Percentiles rank a stretch among this genome's conserved stretches.
Evolutionary conservation across 2,888 invertebrate genomes (phyloP).

Genomic region (Ashinkailepas kermadecensis): DNA sequence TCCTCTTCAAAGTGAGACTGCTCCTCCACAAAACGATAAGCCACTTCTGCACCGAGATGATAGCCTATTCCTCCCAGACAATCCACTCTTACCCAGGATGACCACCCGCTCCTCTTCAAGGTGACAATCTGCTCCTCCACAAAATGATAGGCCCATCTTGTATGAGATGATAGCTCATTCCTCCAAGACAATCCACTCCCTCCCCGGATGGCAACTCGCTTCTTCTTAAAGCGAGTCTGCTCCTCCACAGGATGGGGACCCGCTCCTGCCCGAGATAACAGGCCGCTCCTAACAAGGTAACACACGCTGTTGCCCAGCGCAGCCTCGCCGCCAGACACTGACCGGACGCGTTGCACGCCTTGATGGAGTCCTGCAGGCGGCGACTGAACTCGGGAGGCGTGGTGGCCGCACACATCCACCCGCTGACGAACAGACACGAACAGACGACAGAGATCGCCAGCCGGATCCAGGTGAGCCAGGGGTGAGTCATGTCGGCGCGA

Average conservation of each 20-base stretch:
- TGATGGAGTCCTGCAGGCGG: neutral
- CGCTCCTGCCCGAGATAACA: neutral
- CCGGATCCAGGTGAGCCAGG: neutral
- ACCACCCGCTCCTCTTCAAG: too few relatives aligned
- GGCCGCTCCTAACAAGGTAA: neutral
- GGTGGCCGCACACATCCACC: conserved; percentile 12
- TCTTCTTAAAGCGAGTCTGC: neutral
- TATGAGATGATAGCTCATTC: neutral
- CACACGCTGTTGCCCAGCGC: too few relatives aligned
- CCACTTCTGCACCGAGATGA: too few relatives aligned
- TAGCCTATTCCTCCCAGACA: too few relatives aligned
- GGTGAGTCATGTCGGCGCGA: neutral
- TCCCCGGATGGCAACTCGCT: neutral
- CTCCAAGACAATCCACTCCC: neutral
- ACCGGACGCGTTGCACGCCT: conserved; percentile 18
- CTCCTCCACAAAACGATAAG: too few relatives aligned
- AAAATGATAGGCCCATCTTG: neutral
- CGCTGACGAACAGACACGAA: neutral
- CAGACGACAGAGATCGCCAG: neutral
- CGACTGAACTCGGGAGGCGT: neutral
- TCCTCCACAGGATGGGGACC: neutral
- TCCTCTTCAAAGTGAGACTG: too few relatives aligned
- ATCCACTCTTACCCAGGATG: too few relatives aligned
- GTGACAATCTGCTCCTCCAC: too few relatives aligned
- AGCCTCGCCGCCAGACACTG: neutral